Base-by-base conservation (phyloP, 2,888 invertebrate species). In the Meiosimyza decipiens region DNA sequence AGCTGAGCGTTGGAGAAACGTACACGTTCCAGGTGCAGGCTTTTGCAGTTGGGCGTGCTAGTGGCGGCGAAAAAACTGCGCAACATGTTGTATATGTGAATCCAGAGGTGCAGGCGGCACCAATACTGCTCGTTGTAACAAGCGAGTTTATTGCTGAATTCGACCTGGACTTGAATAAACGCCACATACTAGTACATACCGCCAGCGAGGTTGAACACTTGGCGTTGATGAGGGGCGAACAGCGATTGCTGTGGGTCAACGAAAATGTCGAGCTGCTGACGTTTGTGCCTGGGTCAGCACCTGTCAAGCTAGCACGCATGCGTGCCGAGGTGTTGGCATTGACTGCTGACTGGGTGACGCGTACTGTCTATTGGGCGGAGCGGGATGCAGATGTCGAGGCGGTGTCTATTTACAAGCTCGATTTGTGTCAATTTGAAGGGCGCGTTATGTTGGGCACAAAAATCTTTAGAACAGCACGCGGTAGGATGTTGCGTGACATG, bases 291-390 rank as follows among this genome's bases (percentile, higher is more conserved):
- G 84, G 82, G 1, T 71, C 80, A 0, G 86, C 88, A 3, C 80
- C 82, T 0, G 87, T 88, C 0, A 91, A 91, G 82, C 87, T 92
- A 51, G 85, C 89, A 0, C 88, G 89, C 13, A 83, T 92, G 72
- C 88, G 89, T 50, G 89, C 89, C n/a, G 89, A 89, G 49, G 90
- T 90, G 0, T 85, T 90, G 12, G 92, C 93, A 74, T 86, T 97
- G 40, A 91, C 94, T 2, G 89, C 95, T 0, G 97, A 98, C 86
- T 98, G 97, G 97, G 90, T 97, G 59, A 91, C 93, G 65, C 90
- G 96, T 65, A 91, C 92, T 62, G 88, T 97, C 7, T 97, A 95
- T 84, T 96, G 95, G 92, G 90, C 93, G 0, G 95, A 95, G 85
- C 82, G 89, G 22, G 86, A 88, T 1, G 87, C 88, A 6, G 73